Conservation (phyloP, 2,113 vertebrate species). For the Callorhinus ursinus region DNA sequence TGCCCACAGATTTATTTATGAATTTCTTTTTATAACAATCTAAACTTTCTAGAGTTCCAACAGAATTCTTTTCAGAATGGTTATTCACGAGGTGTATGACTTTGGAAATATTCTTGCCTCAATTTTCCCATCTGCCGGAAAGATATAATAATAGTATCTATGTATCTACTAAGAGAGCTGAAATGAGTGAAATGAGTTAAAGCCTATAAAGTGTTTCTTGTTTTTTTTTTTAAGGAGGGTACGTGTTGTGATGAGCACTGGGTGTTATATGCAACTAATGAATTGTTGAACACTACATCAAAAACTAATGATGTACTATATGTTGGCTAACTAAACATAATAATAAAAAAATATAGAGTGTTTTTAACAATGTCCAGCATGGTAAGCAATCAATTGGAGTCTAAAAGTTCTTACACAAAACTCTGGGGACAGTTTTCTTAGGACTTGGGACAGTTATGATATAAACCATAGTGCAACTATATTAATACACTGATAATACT, state of each 20-base stretch:
- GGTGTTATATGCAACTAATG: background rate
- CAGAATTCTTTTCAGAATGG: background rate
- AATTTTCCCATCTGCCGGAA: background rate
- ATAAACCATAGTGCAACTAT: background rate
- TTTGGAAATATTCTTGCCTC: background rate
- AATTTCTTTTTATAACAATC: background rate
- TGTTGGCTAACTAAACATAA: background rate
- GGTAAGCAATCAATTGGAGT: background rate
- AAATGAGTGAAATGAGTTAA: background rate
- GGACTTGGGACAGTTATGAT: background rate
- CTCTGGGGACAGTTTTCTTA: background rate
- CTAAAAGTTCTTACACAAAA: background rate
- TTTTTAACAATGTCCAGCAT: background rate
- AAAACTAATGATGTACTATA: no score
- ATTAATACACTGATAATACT: background rate
- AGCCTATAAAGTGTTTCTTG: background rate
- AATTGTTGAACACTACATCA: background rate
- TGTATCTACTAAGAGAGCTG: background rate
- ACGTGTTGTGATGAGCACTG: background rate
- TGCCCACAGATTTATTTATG: background rate
- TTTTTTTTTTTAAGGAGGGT: background rate
- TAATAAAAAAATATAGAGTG: background rate
- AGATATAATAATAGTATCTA: background rate
- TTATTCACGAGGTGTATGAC: background rate
- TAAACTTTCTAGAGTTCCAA: background rate